phyloP scores from a whole-genome alignment of 2,113 vertebrate genomes.

The Shinisaurus crocodilurus region DNA sequence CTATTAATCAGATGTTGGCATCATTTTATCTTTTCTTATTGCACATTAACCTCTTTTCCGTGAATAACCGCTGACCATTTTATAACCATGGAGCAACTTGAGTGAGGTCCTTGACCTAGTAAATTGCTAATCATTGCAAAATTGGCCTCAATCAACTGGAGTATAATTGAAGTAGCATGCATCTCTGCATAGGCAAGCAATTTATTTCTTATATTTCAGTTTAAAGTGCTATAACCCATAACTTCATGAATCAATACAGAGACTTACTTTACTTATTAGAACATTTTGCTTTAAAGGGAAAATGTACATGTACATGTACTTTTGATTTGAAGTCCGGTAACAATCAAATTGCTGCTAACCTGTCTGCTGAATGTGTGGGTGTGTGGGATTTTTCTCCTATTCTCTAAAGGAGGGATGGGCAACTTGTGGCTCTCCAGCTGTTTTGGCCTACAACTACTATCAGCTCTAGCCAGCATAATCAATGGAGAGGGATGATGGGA shows the following conservation, averaged over 20 bases:
- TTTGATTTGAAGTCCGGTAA: background rate
- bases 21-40: conserved; percentile 22
- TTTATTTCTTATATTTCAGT: conserved; percentile 30
- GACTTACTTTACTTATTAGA: conserved; percentile 28
- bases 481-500: too few relatives aligned
- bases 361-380: background rate
- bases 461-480: too few relatives aligned
- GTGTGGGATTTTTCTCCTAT: background rate
- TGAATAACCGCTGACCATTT: conserved; percentile 13
- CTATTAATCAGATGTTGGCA: background rate
- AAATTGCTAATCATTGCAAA: conserved; percentile 52
- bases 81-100: conserved; percentile 9
- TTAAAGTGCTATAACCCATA: conserved; percentile 44
- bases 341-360: background rate
- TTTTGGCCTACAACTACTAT: too few relatives aligned
- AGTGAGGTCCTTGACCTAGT: conserved; percentile 14
- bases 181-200: conserved; percentile 39
- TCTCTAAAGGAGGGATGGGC: background rate
- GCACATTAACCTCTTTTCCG: background rate
- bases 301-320: too few relatives aligned
- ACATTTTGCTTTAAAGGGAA: background rate
- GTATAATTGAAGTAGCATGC: conserved; percentile 37
- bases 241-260: conserved; percentile 29
- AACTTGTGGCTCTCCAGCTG: too few relatives aligned
- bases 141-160: conserved; percentile 44